Evolutionary conservation across 1,140 invertebrate species (phyloP).

Genomic region (Drosophila nannoptera): DNA sequence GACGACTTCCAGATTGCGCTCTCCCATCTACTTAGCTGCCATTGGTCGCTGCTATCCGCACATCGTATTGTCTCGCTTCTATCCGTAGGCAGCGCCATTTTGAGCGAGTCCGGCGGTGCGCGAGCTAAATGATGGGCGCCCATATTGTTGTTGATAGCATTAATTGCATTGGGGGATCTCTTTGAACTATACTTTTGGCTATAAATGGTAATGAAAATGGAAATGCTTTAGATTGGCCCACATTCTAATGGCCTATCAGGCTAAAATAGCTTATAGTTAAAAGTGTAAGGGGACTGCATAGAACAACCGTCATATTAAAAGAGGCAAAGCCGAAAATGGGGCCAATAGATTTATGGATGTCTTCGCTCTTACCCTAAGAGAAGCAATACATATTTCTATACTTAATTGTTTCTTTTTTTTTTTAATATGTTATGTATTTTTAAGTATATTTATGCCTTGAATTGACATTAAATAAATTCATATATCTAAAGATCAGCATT

Average conservation of each 20-base stretch:
- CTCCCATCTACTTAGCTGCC: slow-evolving; percentile 25
- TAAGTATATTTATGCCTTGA: no score
- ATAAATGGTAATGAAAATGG: slow-evolving; percentile 39
- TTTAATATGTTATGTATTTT: no score
- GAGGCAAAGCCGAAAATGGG: not conserved
- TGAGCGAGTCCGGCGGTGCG: slow-evolving; percentile 24
- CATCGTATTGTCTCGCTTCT: slow-evolving; percentile 46
- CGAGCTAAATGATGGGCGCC: slow-evolving; percentile 47
- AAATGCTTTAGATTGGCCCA: slow-evolving; percentile 52
- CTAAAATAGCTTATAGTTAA: slow-evolving; percentile 12
- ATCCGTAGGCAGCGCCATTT: slow-evolving; percentile 52
- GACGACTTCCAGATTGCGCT: slow-evolving; percentile 16
- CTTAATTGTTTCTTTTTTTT: no score
- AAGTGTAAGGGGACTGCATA: not conserved
- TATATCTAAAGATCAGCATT: no score
- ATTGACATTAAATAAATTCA: no score
- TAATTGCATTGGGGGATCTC: slow-evolving; percentile 45
- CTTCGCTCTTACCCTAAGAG: no score
- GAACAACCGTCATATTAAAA: not conserved
- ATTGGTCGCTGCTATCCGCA: slow-evolving; percentile 47
- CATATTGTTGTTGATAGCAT: slow-evolving; percentile 59
- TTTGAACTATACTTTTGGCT: slow-evolving; percentile 46
- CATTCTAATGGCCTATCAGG: slow-evolving; percentile 42
- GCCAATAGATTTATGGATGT: not conserved
- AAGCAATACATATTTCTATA: no score